Conservation (phyloP, 2,888 invertebrate species). For the Myathropa florea region DNA sequence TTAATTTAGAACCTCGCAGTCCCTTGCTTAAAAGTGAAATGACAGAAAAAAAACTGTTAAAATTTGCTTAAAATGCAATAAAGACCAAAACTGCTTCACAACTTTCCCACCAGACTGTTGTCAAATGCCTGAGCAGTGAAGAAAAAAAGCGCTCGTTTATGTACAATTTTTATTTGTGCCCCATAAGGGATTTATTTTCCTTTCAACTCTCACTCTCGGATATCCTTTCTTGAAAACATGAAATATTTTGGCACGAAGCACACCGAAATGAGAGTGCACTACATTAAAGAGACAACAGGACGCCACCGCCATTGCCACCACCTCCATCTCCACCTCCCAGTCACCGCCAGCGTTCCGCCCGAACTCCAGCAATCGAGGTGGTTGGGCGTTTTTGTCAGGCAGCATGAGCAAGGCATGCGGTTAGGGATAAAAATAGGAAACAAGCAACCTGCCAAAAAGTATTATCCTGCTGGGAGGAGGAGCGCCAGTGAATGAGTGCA, state of each 20-base stretch:
- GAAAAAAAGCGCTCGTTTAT: background rate
- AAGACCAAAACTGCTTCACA: background rate
- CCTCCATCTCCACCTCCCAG: background rate
- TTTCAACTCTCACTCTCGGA: constrained; percentile 60
- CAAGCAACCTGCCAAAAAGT: constrained; percentile 66
- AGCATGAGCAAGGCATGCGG: background rate
- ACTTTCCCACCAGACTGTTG: background rate
- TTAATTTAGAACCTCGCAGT: too few species aligned
- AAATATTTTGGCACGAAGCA: constrained; percentile 60
- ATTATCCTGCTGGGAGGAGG: constrained; percentile 53
- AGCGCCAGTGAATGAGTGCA: constrained; percentile 23
- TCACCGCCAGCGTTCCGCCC: background rate
- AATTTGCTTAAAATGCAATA: too few species aligned
- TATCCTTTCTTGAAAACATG: constrained; percentile 54
- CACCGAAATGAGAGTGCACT: constrained; percentile 57
- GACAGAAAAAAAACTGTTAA: too few species aligned
- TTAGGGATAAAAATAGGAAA: constrained; percentile 29
- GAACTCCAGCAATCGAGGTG: constrained; percentile 8
- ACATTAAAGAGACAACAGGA: constrained; percentile 62
- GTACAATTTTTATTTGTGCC: background rate
- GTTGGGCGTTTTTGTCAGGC: background rate
- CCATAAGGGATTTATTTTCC: constrained; percentile 1
- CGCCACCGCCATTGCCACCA: constrained; percentile 1
- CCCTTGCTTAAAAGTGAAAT: too few species aligned
- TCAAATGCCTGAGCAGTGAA: background rate